Evolutionary conservation across 2,888 invertebrate genomes (phyloP), one percentile per base, ranked within the genome.

Genomic region (Clanis bilineata): DNA sequence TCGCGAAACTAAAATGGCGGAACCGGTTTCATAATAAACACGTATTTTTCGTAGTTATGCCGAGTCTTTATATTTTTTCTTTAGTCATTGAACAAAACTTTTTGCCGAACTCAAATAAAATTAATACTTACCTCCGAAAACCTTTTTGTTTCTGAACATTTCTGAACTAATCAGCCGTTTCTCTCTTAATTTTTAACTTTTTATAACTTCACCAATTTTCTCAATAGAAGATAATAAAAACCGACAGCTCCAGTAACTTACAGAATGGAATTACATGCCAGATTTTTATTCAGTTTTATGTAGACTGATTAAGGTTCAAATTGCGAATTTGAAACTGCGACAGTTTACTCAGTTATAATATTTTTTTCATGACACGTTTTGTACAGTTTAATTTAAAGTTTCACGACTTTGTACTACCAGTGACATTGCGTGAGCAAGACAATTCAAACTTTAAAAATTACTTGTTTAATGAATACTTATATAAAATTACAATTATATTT

Each of bases 151-250:
- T 51, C 32, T 32, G 28, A 32, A 51, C 32, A 51, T 21, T 51
- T 51, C 32, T 28, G 51, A 51, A 51, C 51, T 51, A 51, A 51
- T 51, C 51, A 51, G 28, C 51, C 51, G 51, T 32, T n/a, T 22
- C 18, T 32, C 12, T 28, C 32, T 51, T 32, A 51, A 51, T 51
- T 51, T 51, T 51, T 51, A 18, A 51, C 18, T 51, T 51, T 32
- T 32, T 32, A n/a, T 3, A 51, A 51, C 51, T 51, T 18, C 15
- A 51, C 18, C 9, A 51, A 51, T 51, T 51, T 51, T 32, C 51
- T 51, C 18, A 51, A 51, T 32, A 18, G 51, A 10, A 32, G 32
- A 51, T 47, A 18, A 51, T 47, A 28, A 47, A 47, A 47, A 28
- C 47, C 47, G 28, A 28, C 18, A 18, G 10, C 18, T 18, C 28